A percentile compares a stretch with the other conserved stretches of the same genome.
phyloP scores from a whole-genome alignment of 2,888 invertebrate genomes.

The Cheilosia pagana region DNA sequence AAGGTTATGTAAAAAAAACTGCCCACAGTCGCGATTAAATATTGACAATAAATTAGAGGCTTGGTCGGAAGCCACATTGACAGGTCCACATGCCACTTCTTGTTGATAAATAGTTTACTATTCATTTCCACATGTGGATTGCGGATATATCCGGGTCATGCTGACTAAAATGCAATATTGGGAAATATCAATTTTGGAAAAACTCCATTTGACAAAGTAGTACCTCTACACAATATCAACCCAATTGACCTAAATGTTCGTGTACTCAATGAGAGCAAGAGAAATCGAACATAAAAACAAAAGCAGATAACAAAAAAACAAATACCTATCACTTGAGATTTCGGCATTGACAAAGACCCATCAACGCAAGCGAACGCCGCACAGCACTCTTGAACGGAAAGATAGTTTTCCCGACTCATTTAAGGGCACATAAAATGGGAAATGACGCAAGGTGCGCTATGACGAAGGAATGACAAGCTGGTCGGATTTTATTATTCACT shows the following conservation, averaged over 20 bases:
- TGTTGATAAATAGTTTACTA: neutral
- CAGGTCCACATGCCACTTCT: conserved; percentile 16
- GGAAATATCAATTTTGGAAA: neutral
- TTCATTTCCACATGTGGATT: neutral
- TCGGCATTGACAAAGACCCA: conserved; percentile 12
- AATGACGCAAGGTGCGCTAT: conserved; percentile 52
- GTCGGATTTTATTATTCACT: conserved; percentile 1
- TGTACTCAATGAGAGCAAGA: conserved; percentile 6
- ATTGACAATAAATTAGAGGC: conserved; percentile 48
- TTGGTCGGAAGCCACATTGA: conserved; percentile 21
- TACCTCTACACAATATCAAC: neutral
- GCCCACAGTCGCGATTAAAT: conserved; percentile 38
- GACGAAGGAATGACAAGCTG: conserved; percentile 44
- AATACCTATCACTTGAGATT: conserved; percentile 38
- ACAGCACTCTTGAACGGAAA: conserved; percentile 10
- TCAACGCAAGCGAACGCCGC: conserved; percentile 3
- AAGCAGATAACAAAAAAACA: conserved; percentile 35
- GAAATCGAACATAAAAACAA: conserved; percentile 29
- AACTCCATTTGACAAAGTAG: neutral
- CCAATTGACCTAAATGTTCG: conserved; percentile 33
- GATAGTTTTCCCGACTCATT: neutral
- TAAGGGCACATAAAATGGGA: conserved; percentile 38
- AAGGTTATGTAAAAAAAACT: neutral
- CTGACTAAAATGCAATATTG: neutral
- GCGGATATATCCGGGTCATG: conserved; percentile 4